Evolutionary conservation across 2,888 invertebrate species (phyloP), one percentile per base, ranked within the genome.

Genomic region (Laothoe populi): DNA sequence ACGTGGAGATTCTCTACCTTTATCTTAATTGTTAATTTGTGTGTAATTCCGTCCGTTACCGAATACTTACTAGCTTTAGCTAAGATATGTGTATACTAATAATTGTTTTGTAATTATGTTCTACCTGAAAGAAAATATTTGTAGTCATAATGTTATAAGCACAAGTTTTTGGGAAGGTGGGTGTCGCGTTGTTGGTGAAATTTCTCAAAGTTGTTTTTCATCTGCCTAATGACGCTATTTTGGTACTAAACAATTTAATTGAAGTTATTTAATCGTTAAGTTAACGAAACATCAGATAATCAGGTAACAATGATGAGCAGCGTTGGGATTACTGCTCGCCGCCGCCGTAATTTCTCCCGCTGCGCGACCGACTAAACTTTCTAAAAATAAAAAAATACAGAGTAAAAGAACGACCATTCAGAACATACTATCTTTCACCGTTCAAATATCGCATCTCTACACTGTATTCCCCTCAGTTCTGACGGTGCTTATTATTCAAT

Each of bases 31-130:
- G 90, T 92, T 91, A 90, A 90, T 90, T 90, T 82, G 89, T 90
- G 83, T 87, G 85, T 90, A 90, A 88, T 84, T 87, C 87, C 88
- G 88, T 83, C 91, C 91, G 92, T 92, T 92, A 92, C 92, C 92
- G 92, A 89, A 87, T 86, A 89, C 80, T 85, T 83, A 82, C 84
- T 89, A 90, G 86, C 81, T 82, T 86, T 87, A 87, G 84, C 82
- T 88, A 84, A 83, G 84, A 79, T 77, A 78, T 87, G 85, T 81
- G 81, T 80, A 31, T 53, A 53, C 60, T 42, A 53, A 45, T 59
- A 70, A 75, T 70, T 71, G 68, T 73, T 75, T 73, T 83, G 42
- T 53, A 61, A 61, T 61, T 42, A 61, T 40, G 26, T 53, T 42
- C 16, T 61, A 61, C 60, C 40, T 61, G 42, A 53, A 42, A 61